Evolutionary conservation across 2,113 vertebrate genomes (phyloP), one percentile per base, ranked within the genome.

Genomic region (Mesocricetus auratus): DNA sequence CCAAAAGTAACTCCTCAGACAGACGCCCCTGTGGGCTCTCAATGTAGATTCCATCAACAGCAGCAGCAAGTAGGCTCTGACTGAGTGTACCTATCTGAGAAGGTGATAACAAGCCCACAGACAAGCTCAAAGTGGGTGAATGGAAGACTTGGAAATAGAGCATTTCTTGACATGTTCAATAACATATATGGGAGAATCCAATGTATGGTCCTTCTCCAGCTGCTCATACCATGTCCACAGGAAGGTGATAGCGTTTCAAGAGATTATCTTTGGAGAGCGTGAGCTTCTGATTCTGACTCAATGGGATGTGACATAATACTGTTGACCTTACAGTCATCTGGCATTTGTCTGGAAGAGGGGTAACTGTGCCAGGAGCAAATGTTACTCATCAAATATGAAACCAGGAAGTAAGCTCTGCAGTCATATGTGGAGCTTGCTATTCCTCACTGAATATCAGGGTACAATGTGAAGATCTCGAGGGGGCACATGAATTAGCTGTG

Each of bases 241-340:
- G 77, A 93, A 86, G 2, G 42, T 45, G 22, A 81, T 47, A 39
- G 7, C 33, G 22, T 56, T 87, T 90, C 13, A 90, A 75, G 73
- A 93, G 75, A 64, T 95, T 60, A 39, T 79, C 79, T 90, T 94
- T 71, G 60, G 94, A 91, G 47, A 92, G 22, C 31, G 19, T 73
- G 62, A 89, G 81, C 92, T 42, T 87, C 90, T 71, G 60, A 79
- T 45, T 93, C 90, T 93, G 95, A 94, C 78, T 95, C 87, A 88
- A 3, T 89, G n/a, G 78, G 69, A 71, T 85, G 94, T 96, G 90
- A 75, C 66, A 45, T 66, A 83, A 68, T 56, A 45, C 75, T 86
- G 21, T 62, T 33, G 17, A 60, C 60, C 60, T 86, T 83, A 69
- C 24, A 79, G 42, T 83, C 87, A 74, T 91, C 60, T 87, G 92